A percentile compares a stretch with the other conserved stretches of the same genome.
These are phyloP conservation scores for Equus przewalskii DNA, from an alignment of 2,113 vertebrate genomes.

Conservation along the genomic window DNA sequence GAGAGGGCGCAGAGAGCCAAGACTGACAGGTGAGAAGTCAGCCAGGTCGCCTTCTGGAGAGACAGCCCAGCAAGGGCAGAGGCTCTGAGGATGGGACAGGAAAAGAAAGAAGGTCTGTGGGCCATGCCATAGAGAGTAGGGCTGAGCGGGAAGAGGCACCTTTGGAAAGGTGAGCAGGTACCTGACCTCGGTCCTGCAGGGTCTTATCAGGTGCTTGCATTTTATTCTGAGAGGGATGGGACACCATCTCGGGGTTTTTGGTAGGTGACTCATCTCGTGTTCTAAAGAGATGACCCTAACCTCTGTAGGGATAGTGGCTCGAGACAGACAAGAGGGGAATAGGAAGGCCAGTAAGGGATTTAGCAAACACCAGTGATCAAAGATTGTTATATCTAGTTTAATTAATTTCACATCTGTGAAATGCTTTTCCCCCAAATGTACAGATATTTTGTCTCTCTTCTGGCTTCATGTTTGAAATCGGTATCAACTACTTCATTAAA, in stretches of 20 bases:
- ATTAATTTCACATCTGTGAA: neutral
- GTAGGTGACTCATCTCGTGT: neutral
- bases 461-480: neutral
- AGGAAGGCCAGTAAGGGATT: neutral
- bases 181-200: fast-evolving
- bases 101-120: neutral
- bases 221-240: neutral
- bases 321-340: neutral
- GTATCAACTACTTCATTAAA: neutral
- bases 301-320: neutral
- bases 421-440: neutral
- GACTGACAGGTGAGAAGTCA: neutral
- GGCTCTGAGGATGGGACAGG: neutral
- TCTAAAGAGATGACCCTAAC: neutral
- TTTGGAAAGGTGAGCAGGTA: neutral
- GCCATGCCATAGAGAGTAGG: neutral
- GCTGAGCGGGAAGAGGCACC: neutral
- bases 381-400: neutral
- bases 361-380: neutral
- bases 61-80: neutral
- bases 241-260: neutral
- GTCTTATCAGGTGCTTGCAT: neutral
- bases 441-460: neutral
- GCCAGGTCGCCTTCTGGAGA: neutral
- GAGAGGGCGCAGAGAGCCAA: neutral